phyloP scores from a whole-genome alignment of 1,140 invertebrate species.

The Rhyacophila brunnea region DNA sequence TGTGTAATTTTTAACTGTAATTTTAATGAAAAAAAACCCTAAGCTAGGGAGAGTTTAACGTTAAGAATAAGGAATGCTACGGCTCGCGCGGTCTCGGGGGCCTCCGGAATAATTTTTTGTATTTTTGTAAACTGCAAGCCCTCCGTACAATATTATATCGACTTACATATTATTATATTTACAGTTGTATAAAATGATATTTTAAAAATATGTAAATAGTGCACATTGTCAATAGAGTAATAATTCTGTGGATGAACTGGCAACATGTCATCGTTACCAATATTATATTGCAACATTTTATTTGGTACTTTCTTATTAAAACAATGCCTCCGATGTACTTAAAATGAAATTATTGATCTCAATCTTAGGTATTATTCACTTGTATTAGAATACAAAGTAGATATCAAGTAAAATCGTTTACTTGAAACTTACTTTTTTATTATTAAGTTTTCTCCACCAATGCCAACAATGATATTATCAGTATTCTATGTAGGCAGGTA shows the following conservation, averaged over 20 bases:
- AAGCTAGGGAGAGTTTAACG: slow-evolving; percentile 32
- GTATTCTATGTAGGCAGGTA: too few species aligned
- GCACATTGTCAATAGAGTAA: slow-evolving; percentile 3
- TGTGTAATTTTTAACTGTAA: slow-evolving; percentile 37
- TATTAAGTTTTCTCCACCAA: too few species aligned
- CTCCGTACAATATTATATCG: slow-evolving; percentile 36
- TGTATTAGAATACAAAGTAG: too few species aligned
- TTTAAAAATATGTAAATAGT: slow-evolving; percentile 37
- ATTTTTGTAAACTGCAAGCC: slow-evolving; percentile 37
- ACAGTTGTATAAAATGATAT: slow-evolving; percentile 37
- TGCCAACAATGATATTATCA: too few species aligned
- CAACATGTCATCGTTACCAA: slow-evolving; percentile 1
- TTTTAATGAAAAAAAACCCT: slow-evolving; percentile 29
- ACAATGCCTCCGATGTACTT: too few species aligned
- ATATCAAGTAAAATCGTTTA: too few species aligned
- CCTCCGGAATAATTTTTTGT: slow-evolving; percentile 35
- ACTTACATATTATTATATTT: slow-evolving; percentile 37
- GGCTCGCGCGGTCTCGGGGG: slow-evolving; percentile 12
- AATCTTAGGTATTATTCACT: too few species aligned
- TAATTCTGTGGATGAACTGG: background rate
- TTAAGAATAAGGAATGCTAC: slow-evolving; percentile 32
- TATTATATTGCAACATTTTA: background rate
- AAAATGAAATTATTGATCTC: too few species aligned
- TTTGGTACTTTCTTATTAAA: too few species aligned
- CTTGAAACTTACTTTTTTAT: too few species aligned